phyloP scores from a whole-genome alignment of 2,888 invertebrate species.

The Bombylius major region DNA sequence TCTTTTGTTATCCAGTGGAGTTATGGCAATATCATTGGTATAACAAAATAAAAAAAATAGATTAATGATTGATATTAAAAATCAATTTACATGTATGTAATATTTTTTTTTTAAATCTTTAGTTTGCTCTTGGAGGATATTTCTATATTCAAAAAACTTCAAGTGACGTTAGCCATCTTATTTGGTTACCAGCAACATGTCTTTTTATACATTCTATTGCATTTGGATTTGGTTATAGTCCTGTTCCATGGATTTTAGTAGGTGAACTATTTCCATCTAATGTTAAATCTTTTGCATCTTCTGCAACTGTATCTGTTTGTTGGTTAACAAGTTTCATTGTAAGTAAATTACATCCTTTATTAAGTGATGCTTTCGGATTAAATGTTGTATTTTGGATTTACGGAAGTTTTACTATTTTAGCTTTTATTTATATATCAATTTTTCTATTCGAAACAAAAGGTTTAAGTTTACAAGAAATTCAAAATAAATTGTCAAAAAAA shows the following conservation, averaged over 20 bases:
- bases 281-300: background rate
- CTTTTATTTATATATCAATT: background rate
- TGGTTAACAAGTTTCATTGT: background rate
- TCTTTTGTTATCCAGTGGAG: background rate
- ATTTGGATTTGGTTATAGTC: background rate
- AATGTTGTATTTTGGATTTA: background rate
- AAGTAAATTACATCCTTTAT: background rate
- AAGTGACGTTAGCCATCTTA: too few relatives aligned
- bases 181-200: background rate
- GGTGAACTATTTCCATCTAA: slow-evolving; percentile 1
- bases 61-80: too few relatives aligned
- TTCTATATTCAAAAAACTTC: background rate
- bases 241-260: background rate
- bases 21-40: background rate
- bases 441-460: background rate
- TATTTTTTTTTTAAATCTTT: background rate
- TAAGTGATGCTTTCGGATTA: background rate
- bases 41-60: too few relatives aligned
- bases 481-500: background rate
- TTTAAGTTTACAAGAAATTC: background rate
- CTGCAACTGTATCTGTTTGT: background rate
- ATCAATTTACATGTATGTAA: too few relatives aligned
- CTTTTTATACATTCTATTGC: background rate
- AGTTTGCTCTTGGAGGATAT: background rate
- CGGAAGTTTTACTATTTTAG: background rate